Evolutionary conservation across 2,888 invertebrate genomes (phyloP).

Genomic region (Adela reaumurella): DNA sequence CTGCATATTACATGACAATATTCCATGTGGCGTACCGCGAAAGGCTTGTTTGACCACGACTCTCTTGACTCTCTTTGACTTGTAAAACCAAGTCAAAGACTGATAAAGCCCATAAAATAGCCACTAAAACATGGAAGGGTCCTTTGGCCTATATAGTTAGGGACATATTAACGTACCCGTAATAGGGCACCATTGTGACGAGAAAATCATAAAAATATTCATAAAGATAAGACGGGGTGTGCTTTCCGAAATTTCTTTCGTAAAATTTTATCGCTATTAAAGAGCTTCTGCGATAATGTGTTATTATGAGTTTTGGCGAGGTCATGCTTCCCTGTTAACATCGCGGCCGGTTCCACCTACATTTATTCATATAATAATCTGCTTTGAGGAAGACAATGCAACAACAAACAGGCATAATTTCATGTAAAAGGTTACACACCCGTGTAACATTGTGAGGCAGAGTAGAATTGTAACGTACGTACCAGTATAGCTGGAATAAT

Average conservation of each 20-base stretch:
- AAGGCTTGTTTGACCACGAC: too few relatives aligned
- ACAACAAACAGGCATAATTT: too few relatives aligned
- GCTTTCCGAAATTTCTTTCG: constrained; percentile 31
- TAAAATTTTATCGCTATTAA: constrained; percentile 36
- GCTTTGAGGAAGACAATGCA: too few relatives aligned
- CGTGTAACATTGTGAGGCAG: too few relatives aligned
- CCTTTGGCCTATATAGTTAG: neutral
- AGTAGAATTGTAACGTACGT: too few relatives aligned
- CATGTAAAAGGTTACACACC: too few relatives aligned
- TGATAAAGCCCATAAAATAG: neutral
- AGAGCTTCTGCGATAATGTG: constrained; percentile 42
- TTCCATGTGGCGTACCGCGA: too few relatives aligned
- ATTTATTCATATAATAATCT: too few relatives aligned
- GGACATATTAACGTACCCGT: neutral
- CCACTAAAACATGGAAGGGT: neutral
- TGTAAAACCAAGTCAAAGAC: neutral
- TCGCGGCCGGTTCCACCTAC: too few relatives aligned
- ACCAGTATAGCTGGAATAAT: too few relatives aligned
- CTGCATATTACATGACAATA: too few relatives aligned
- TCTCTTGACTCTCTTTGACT: neutral
- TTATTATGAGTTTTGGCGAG: neutral
- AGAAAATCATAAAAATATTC: constrained; percentile 40
- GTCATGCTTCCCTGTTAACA: too few relatives aligned
- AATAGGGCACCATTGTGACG: neutral
- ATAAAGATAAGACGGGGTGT: constrained; percentile 38